Base-by-base conservation (phyloP, 2,888 invertebrate genomes). In the Linnaemya tessellans region DNA sequence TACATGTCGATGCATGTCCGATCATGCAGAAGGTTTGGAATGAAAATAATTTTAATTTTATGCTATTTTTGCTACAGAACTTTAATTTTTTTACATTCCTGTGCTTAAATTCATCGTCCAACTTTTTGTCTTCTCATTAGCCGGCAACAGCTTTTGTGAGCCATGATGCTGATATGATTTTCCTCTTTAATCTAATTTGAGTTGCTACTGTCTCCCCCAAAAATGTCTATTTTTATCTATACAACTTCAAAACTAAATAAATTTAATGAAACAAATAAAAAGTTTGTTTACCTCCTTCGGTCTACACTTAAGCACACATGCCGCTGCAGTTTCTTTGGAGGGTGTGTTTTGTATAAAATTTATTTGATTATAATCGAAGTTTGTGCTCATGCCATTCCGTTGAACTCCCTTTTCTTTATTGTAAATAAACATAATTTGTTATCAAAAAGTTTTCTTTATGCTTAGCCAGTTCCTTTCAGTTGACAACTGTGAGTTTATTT, bases 181-280 rank as follows among this genome's bases (percentile, higher is more conserved):
- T 9, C 1, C 22, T 9, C 0, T 22, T 25, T 43, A 38, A 22
- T 46, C 22, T 46, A 5, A 46, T 13, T 67, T 20, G 4, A 35
- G 8, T 18, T 10, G 11, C 30, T 18, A 49, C 43, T n/a, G 13
- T 15, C 60, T n/a, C 0, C 15, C 64, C 18, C 30, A 49, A 30
- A 25, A 18, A 8, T 43, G 11, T 22, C 7, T 30, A 5, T 15
- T 9, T 54, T 15, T 18, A 8, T 54, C 4, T 43, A 4, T 20
- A 51, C 25, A 10, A 15, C n/a, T 56, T 20, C 49, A 15, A 25
- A 56, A 54, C 13, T 20, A 20, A 18, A 56, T 56, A 65, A 65
- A 75, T 56, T 65, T 65, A 56, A 65, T 75, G 18, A 41, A 64
- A 30, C n/a, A 51, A 75, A 75, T 54, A 54, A 8, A 41, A 65